Conservation (phyloP, 2,113 vertebrate species). For the Vicugna pacos region DNA sequence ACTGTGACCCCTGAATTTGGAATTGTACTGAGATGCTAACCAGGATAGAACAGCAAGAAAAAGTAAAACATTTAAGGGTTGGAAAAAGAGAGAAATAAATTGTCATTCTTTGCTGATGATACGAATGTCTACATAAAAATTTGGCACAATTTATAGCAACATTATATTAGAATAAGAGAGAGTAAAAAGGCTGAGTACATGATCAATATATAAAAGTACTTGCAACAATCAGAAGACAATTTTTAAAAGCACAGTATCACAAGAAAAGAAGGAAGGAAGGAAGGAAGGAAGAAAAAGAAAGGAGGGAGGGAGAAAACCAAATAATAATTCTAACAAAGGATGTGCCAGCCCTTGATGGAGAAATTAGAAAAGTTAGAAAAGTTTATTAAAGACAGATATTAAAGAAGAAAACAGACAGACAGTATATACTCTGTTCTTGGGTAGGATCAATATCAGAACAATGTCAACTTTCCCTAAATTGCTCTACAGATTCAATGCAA, state of each 20-base stretch:
- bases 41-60: neutral
- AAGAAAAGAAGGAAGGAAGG: neutral
- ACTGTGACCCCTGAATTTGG: neutral
- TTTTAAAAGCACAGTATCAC: neutral
- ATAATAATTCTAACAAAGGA: neutral
- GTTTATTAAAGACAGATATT: neutral
- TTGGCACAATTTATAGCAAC: neutral
- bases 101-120: neutral
- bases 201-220: neutral
- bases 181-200: neutral
- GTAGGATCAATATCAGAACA: neutral
- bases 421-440: neutral
- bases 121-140: neutral
- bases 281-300: neutral
- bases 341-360: neutral
- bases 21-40: neutral
- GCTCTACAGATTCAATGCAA: neutral
- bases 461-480: neutral
- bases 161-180: neutral
- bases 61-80: neutral
- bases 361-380: slow-evolving; percentile 27
- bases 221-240: neutral
- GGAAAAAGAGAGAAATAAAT: neutral
- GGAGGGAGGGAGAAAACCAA: neutral
- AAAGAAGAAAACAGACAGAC: neutral